Base-by-base conservation (phyloP, 1,140 invertebrate genomes). In the Euglossa dilemma region DNA sequence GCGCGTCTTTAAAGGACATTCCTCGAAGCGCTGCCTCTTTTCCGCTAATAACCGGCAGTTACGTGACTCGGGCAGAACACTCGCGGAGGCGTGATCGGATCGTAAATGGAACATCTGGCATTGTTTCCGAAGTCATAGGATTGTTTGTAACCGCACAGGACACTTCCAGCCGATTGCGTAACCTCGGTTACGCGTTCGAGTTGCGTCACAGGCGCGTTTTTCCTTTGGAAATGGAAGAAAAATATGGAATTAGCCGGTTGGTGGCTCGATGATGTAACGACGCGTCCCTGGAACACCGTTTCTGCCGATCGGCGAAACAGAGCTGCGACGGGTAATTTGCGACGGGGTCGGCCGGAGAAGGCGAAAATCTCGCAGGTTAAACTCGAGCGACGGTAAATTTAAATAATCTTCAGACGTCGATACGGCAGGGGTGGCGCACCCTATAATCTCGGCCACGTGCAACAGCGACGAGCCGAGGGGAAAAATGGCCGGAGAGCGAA, bases 391-490 rank as follows among this genome's bases (percentile, higher is more conserved):
- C 85, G 88, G 71, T 78, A 83, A 93, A 94, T 94, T 93, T 93
- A 92, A 94, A 93, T 94, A 93, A 93, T 91, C 92, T 93, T 90
- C 84, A 69, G 88, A 91, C 80, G 63, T 66, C 66, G 86, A 77
- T 56, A 67, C 52, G 25, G 75, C 83, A 86, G 90, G 92, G 93
- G 93, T 92, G 80, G 80, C 86, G 67, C 72, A 93, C 91, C 92
- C 93, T 94, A 87, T 94, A 94, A 94, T 94, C 92, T 93, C 82
- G 88, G 91, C 81, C 93, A 93, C 93, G 93, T 93, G 93, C 91
- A 85, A 88, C 79, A 88, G 79, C 63, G 80, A 61, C 73, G 73
- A 80, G 71, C 81, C 82, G 84, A 78, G 85, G 87, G 74, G 80
- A 47, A 85, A 69, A 83, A 79, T 78, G 50, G 78, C 57, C 23